Percentiles rank a stretch among this genome's conserved stretches.
These are phyloP conservation scores for Onthophagus taurus DNA, from an alignment of 1,140 invertebrate species.

Conservation along the genomic window DNA sequence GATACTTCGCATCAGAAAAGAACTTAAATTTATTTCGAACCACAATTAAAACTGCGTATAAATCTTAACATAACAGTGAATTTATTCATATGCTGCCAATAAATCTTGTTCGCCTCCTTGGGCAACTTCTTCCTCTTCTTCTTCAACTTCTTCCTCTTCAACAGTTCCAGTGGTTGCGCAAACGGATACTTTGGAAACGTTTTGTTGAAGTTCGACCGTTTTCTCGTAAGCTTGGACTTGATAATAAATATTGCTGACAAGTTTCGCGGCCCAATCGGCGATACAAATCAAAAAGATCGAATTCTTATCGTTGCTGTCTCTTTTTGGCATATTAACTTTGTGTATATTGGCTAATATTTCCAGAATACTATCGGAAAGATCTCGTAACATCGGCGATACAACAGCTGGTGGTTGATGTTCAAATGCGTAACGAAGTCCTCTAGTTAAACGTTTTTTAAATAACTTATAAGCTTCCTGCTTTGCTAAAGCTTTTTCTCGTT, in stretches of 20 bases:
- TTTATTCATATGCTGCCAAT: no score
- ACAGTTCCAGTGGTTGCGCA: neutral
- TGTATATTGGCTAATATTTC: slow-evolving; percentile 25
- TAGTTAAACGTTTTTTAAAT: slow-evolving; percentile 19
- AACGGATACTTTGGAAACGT: neutral
- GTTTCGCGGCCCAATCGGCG: slow-evolving; percentile 28
- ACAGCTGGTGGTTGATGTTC: slow-evolving; percentile 24
- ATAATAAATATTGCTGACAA: slow-evolving; percentile 27
- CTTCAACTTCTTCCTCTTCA: slow-evolving; percentile 19
- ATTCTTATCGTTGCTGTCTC: slow-evolving; percentile 1
- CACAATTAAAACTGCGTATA: no score
- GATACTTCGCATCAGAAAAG: no score
- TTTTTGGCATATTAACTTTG: slow-evolving; percentile 19
- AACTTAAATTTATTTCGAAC: no score
- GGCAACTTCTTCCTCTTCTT: neutral
- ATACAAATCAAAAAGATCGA: slow-evolving; percentile 13
- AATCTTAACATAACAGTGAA: no score
- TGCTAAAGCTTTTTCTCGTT: slow-evolving; percentile 9
- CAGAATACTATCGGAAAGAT: slow-evolving; percentile 28
- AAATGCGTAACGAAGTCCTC: slow-evolving; percentile 19
- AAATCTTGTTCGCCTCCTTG: neutral
- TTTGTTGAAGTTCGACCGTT: slow-evolving; percentile 7
- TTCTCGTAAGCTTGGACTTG: slow-evolving; percentile 26
- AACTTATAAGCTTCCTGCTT: slow-evolving; percentile 21
- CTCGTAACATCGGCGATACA: slow-evolving; percentile 25